Evolutionary conservation across 2,888 invertebrate species (phyloP).

Genomic region (Mallateleia sp.): DNA sequence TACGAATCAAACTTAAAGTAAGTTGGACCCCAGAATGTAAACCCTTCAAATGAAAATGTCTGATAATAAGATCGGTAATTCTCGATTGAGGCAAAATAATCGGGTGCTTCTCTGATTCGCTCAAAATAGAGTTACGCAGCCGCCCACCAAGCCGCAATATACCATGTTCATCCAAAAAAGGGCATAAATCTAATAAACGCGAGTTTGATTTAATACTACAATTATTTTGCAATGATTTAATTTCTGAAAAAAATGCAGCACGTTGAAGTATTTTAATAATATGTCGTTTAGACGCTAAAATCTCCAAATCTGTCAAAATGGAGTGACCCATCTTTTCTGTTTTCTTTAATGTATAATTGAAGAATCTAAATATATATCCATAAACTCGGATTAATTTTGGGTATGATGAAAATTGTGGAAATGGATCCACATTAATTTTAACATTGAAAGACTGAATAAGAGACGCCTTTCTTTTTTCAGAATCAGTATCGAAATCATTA

Average conservation of each 20-base stretch:
- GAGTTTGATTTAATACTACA: too few relatives aligned
- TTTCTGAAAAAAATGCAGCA: too few relatives aligned
- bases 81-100: not conserved
- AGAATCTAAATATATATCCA: slow-evolving; percentile 19
- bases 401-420: not conserved
- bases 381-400: slow-evolving; percentile 14
- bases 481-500: slow-evolving; percentile 9
- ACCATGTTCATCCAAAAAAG: not conserved
- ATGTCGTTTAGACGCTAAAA: too few relatives aligned
- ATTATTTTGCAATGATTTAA: too few relatives aligned
- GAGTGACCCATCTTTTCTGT: too few relatives aligned
- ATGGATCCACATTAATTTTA: too few relatives aligned
- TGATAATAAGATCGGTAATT: not conserved
- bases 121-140: not conserved
- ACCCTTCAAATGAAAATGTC: not conserved
- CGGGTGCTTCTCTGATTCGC: not conserved
- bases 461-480: not conserved
- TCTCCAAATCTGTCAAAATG: too few relatives aligned
- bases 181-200: too few relatives aligned
- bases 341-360: not conserved
- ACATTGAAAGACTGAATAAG: too few relatives aligned
- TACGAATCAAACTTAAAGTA: not conserved
- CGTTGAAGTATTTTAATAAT: too few relatives aligned
- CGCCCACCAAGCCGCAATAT: not conserved
- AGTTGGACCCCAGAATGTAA: not conserved